Evolutionary conservation across 2,113 vertebrate species (phyloP), one percentile per base, ranked within the genome.

Genomic region (Lontra canadensis): DNA sequence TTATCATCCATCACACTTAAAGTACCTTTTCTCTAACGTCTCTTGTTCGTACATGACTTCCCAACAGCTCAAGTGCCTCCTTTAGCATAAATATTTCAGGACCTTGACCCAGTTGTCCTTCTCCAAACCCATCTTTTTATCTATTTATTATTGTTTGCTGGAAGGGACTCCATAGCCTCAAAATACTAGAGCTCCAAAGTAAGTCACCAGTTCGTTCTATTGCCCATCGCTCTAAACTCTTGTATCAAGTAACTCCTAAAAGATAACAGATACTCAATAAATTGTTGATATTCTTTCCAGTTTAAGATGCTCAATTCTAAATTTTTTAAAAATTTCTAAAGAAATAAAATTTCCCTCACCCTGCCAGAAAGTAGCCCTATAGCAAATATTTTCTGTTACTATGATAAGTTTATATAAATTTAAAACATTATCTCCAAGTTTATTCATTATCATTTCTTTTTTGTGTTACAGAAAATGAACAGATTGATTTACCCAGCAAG

Each of bases 371-470:
- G 34, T 49, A 89, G 44, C 23, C 34, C 34, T 44, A 61, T 1
- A 90, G 65, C 21, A 80, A 95, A 85, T 94, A 79, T 74, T 85
- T 87, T 92, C 81, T 83, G 10, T 71, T 86, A 83, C 55, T 93
- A 1, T 36, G 95, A 96, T 80, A 78, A 85, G 65, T 85, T 90
- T 36, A 84, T 55, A 80, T 71, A 94, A 85, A 80, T 88, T 89
- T 63, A 87, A 91, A 89, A 76, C 44, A 61, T 86, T 88, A 92
- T 71, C 39, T 42, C 88, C 29, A 96, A 55, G 13, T 69, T 93
- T 74, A 92, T 85, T 94, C 74, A 94, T 78, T 52, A 92, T 89
- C 11, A 91, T 96, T 97, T 97, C 80, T 76, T 88, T 91, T 82
- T 36, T 78, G 42, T 80, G 20, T 78, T 80, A 92, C 84, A 91